Percentiles rank a stretch among this genome's conserved stretches.
phyloP scores from a whole-genome alignment of 2,888 invertebrate genomes.

The Lasius fuliginosus region DNA sequence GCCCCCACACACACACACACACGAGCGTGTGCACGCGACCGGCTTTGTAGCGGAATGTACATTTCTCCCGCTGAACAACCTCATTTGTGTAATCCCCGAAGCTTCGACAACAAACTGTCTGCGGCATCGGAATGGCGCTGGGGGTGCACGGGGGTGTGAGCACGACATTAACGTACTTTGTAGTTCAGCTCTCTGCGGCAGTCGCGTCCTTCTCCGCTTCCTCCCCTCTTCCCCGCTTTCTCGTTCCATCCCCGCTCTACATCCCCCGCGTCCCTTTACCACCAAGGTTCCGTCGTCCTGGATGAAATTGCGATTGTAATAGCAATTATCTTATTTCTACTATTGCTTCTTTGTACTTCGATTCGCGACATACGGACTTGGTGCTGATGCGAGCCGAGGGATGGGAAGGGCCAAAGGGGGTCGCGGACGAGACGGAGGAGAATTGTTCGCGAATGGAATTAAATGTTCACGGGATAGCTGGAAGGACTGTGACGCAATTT shows the following conservation, averaged over 20 bases:
- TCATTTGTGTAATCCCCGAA: constrained; percentile 82
- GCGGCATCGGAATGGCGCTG: constrained; percentile 69
- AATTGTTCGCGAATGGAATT: constrained; percentile 72
- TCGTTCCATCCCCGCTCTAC: constrained; percentile 41
- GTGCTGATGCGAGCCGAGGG: constrained; percentile 67
- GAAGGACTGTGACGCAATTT: constrained; percentile 72
- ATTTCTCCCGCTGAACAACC: constrained; percentile 80
- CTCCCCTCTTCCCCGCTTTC: constrained; percentile 33
- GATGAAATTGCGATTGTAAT: constrained; percentile 82
- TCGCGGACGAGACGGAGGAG: constrained; percentile 6
- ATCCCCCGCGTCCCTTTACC: constrained; percentile 34
- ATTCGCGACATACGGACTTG: constrained; percentile 74
- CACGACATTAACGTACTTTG: constrained; percentile 81
- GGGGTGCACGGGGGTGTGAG: constrained; percentile 71
- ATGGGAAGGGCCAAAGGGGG: constrained; percentile 36
- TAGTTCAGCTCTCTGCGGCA: constrained; percentile 68
- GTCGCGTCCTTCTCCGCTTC: constrained; percentile 51
- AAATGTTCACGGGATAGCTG: constrained; percentile 72
- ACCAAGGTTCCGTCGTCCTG: constrained; percentile 64
- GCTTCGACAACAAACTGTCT: constrained; percentile 82
- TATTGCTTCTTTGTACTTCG: constrained; percentile 77
- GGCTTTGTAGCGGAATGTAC: constrained; percentile 77
- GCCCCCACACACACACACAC: constrained; percentile 34
- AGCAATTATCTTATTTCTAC: constrained; percentile 82
- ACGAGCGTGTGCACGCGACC: constrained; percentile 22